phyloP scores from a whole-genome alignment of 2,888 invertebrate genomes.

The Drosophila macrospina region DNA sequence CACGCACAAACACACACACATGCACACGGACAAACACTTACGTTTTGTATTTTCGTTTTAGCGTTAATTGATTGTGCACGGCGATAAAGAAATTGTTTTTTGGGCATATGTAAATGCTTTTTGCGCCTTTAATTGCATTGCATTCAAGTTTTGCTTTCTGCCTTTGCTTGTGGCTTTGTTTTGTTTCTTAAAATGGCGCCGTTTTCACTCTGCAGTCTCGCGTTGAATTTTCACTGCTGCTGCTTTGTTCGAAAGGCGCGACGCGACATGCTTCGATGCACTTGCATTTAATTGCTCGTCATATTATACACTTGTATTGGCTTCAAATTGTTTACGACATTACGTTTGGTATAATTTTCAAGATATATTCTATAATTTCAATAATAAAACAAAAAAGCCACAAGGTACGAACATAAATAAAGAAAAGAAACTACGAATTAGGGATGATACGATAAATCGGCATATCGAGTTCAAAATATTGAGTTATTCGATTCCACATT shows the following conservation, averaged over 20 bases:
- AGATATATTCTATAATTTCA: conserved; percentile 49
- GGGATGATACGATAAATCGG: conserved; percentile 44
- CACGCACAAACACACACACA: conserved; percentile 9
- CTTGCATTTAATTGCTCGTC: conserved; percentile 28
- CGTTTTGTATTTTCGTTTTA: conserved; percentile 51
- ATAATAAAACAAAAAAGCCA: conserved; percentile 76
- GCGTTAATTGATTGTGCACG: conserved; percentile 57
- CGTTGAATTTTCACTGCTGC: conserved; percentile 67
- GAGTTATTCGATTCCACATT: conserved; percentile 32
- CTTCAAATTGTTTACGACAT: conserved; percentile 38
- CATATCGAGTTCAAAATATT: conserved; percentile 16
- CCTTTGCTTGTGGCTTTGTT: conserved; percentile 73
- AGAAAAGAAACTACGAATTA: conserved; percentile 77
- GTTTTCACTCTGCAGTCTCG: conserved; percentile 79
- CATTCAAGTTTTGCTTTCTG: conserved; percentile 64
- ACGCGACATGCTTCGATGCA: conserved; percentile 57
- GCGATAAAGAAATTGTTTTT: conserved; percentile 48
- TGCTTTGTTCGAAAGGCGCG: conserved; percentile 69
- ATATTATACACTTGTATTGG: conserved; percentile 25
- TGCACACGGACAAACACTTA: conserved; percentile 39
- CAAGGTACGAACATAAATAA: conserved; percentile 83
- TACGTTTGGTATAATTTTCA: conserved; percentile 38
- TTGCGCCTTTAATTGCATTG: conserved; percentile 70
- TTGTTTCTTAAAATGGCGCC: conserved; percentile 85
- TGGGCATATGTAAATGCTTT: conserved; percentile 62